Evolutionary conservation across 1,140 invertebrate genomes (phyloP).

Genomic region (Penaeus vannamei): DNA sequence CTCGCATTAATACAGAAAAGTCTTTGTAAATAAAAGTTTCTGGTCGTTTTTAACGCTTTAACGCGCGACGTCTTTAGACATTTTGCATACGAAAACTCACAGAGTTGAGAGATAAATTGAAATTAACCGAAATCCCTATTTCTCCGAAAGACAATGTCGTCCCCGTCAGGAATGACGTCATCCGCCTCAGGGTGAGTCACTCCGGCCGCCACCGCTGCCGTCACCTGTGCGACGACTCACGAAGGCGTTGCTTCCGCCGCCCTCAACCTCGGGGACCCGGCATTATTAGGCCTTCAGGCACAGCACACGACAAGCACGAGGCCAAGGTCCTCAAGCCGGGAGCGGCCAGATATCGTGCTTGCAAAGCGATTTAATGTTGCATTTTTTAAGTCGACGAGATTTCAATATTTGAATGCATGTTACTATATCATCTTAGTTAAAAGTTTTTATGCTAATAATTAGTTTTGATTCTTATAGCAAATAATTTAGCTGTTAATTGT

Average conservation of each 20-base stretch:
- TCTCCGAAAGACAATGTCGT: not conserved
- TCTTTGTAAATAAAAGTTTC: not conserved
- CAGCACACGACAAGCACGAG: no score
- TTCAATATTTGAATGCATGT: no score
- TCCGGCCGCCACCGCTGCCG: slow-evolving; percentile 35
- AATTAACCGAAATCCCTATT: not conserved
- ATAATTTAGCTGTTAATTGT: no score
- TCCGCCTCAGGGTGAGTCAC: slow-evolving; percentile 46
- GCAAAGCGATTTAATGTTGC: no score
- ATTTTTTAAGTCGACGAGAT: no score
- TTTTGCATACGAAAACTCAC: not conserved
- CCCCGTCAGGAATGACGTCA: slow-evolving; percentile 39
- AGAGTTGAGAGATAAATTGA: not conserved
- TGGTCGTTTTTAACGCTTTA: not conserved
- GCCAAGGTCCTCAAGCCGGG: no score
- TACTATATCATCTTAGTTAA: no score
- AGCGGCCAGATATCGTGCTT: no score
- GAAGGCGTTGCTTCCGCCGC: slow-evolving; percentile 7
- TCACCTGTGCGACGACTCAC: slow-evolving; percentile 18
- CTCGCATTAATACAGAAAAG: slow-evolving; percentile 4
- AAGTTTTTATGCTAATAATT: no score
- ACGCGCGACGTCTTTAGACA: not conserved
- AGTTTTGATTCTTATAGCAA: no score
- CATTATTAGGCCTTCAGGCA: no score
- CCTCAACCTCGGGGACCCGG: no score